A percentile compares a stretch with the other conserved stretches of the same genome.
Evolutionary conservation across 1,140 invertebrate genomes (phyloP).

Genomic region (Olivierus martensii): DNA sequence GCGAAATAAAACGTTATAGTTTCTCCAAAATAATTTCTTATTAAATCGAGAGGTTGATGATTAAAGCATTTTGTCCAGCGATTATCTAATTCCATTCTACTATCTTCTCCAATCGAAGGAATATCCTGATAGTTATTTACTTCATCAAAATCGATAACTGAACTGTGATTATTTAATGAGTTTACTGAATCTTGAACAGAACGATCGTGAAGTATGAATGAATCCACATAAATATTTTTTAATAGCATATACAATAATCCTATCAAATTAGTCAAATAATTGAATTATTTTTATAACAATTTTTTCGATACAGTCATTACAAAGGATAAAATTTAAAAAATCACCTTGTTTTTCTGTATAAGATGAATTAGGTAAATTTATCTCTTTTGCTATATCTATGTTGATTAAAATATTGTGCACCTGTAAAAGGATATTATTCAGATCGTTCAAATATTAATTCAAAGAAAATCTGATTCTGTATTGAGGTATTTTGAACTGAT

Average conservation of each 20-base stretch:
- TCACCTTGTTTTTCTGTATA: constrained; percentile 9
- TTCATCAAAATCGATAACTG: background rate
- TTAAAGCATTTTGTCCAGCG: background rate
- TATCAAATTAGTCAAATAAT: no score
- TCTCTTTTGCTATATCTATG: constrained; percentile 14
- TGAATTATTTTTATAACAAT: background rate
- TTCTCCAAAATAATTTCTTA: constrained; percentile 34
- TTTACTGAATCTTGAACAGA: constrained; percentile 16
- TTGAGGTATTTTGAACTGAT: no score
- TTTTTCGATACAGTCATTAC: background rate
- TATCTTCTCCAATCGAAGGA: background rate
- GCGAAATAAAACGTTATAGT: constrained; percentile 36
- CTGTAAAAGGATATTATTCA: constrained; percentile 17
- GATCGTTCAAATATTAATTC: background rate
- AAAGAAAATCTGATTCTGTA: no score
- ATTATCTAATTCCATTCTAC: background rate
- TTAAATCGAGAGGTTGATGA: constrained; percentile 5
- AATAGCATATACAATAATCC: constrained; percentile 30
- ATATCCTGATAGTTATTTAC: background rate
- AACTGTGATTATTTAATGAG: background rate
- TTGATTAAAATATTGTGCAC: constrained; percentile 26
- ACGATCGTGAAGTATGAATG: constrained; percentile 30
- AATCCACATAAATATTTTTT: constrained; percentile 28
- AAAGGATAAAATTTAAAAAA: background rate
- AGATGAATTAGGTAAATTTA: constrained; percentile 6